Base-by-base conservation (phyloP, 2,797 vertebrate genomes). In the Thamnophis elegans region DNA sequence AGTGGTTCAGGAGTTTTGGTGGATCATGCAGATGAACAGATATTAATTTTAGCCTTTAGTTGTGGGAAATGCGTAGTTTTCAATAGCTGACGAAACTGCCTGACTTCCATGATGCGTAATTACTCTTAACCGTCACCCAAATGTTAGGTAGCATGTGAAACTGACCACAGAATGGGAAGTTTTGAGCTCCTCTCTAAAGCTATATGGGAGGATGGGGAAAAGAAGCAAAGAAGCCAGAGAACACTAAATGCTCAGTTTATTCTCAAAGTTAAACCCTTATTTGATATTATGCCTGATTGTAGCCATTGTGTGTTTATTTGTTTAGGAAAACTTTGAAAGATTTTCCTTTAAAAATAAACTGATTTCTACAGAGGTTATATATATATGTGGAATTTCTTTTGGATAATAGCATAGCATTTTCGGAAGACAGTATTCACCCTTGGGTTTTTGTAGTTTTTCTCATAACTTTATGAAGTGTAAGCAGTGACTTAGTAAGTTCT, bases 401-500 rank as follows among this genome's bases (percentile, higher is more conserved):
- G 95, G 91, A 94, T 95, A 94, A 92, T 94, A 91, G 28, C 91
- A 90, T 95, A 95, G 94, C 95, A 97, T 97, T 97, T 97, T 95
- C 95, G 94, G 94, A 94, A 89, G 90, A 95, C 95, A 95, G 94
- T 96, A 97, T 95, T 97, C 96, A 9, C 94, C 93, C 95, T 42
- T 68, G 32, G 95, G 94, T 96, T 95, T 95, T 96, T 95, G 92
- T 96, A 94, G 96, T 94, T 95, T 96, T 96, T 73, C 82, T 92
- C 97, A 96, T 97, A 95, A 96, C 25, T 96, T 96, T 93, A 93
- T 96, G 93, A 94, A 93, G 96, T 93, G 95, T 94, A 94, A 96
- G 94, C 97, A 92, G 97, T 97, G 97, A 96, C 97, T 97, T 97
- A 97, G 97, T 96, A 97, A 93, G 97, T 97, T 98, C 97, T 98